These are phyloP conservation scores for Drosophila parabipectinata DNA, from an alignment of 1,140 invertebrate genomes.

Conservation along the genomic window DNA sequence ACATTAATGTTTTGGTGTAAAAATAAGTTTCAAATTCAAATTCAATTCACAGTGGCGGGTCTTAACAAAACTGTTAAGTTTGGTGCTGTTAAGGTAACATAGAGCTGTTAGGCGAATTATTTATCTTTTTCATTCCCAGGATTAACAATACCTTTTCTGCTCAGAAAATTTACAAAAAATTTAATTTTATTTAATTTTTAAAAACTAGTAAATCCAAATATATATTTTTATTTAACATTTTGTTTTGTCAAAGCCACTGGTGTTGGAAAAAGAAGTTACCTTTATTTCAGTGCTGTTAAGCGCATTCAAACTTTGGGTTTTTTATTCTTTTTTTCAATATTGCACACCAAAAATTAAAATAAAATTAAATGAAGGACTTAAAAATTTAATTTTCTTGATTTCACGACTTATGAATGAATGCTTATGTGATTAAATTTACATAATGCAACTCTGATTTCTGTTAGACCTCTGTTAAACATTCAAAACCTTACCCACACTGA, in stretches of 20 bases:
- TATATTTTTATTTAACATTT: too few species aligned
- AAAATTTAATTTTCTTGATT: neutral
- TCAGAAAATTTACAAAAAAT: neutral
- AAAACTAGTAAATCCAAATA: too few species aligned
- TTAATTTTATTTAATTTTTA: neutral
- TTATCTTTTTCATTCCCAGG: neutral
- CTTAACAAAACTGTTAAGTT: neutral
- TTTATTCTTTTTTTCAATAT: neutral
- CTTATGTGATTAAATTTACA: neutral
- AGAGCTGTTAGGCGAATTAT: neutral
- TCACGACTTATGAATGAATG: neutral
- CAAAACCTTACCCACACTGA: constrained; percentile 1
- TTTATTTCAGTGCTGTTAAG: neutral
- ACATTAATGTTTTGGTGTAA: neutral
- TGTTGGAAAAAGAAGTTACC: neutral
- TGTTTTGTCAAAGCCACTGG: neutral
- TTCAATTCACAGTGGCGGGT: neutral
- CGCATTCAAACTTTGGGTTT: neutral
- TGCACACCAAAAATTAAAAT: neutral
- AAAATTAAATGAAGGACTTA: too few species aligned
- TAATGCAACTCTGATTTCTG: neutral
- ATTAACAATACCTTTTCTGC: neutral
- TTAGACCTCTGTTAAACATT: neutral
- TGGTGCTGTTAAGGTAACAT: neutral
- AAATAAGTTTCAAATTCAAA: constrained; percentile 6